Evolutionary conservation across 2,113 vertebrate genomes (phyloP).

Genomic region (Morone chrysops): DNA sequence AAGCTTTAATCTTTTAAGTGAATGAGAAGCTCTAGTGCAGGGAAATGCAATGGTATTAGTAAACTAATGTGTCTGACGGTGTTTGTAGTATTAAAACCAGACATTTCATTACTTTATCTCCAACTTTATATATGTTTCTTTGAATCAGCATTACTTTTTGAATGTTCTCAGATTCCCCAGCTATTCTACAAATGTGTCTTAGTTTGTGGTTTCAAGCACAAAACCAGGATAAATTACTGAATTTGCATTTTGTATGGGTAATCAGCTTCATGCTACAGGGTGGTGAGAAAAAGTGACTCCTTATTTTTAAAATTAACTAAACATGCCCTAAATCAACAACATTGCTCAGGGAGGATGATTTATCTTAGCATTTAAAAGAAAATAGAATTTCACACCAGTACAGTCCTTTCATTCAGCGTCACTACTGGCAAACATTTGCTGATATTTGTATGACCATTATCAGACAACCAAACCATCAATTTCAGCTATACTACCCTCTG

Average conservation of each 20-base stretch:
- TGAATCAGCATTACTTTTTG: neutral
- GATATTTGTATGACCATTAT: constrained; percentile 35
- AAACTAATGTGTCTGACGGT: neutral
- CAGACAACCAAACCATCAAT: constrained; percentile 40
- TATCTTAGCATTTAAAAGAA: constrained; percentile 1
- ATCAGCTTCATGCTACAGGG: neutral
- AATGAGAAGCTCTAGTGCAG: constrained; percentile 1
- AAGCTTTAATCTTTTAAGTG: constrained; percentile 6
- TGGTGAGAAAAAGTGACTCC: neutral
- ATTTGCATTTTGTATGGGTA: constrained; percentile 26
- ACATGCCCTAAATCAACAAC: constrained; percentile 4
- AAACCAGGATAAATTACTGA: constrained; percentile 48
- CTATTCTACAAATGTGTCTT: constrained; percentile 14
- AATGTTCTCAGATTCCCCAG: neutral
- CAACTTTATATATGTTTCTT: neutral
- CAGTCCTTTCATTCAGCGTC: constrained; percentile 4
- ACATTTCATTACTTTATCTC: neutral
- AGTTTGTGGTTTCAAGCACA: constrained; percentile 3
- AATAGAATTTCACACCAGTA: neutral
- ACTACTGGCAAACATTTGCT: constrained; percentile 1
- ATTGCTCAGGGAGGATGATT: neutral
- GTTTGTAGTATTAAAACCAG: neutral
- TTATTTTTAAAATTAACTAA: neutral
- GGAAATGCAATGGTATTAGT: neutral
- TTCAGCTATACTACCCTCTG: constrained; percentile 44